These are phyloP conservation scores for Phenganax stokvisi DNA, from an alignment of 92 coral and sea anemone species.

Conservation along the genomic window DNA sequence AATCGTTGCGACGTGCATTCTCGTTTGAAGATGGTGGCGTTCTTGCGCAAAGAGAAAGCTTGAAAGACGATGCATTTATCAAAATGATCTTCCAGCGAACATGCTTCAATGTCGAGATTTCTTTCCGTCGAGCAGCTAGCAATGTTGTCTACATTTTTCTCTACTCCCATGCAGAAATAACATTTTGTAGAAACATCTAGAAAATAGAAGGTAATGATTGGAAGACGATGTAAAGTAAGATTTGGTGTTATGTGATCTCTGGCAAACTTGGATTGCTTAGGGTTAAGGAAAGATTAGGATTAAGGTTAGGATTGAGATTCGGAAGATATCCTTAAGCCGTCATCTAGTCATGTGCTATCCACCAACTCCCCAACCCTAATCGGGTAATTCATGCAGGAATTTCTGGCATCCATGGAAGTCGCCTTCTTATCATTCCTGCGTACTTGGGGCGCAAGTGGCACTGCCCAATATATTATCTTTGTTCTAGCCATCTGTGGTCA, in stretches of 20 bases:
- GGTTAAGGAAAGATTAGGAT: too few relatives aligned
- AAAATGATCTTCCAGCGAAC: conserved; percentile 17
- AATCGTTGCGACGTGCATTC: conserved; percentile 29
- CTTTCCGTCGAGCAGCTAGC: conserved; percentile 9
- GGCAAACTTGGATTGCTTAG: background rate
- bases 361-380: too few relatives aligned
- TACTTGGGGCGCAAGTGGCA: too few relatives aligned
- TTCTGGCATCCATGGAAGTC: background rate
- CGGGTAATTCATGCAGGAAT: background rate
- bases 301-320: too few relatives aligned
- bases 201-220: background rate
- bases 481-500: background rate
- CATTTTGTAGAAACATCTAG: conserved; percentile 20
- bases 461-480: background rate
- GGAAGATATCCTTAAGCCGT: too few relatives aligned
- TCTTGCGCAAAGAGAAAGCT: conserved; percentile 24
- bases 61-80: conserved; percentile 28
- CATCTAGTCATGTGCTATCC: too few relatives aligned
- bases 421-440: too few relatives aligned
- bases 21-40: conserved; percentile 30
- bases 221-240: background rate
- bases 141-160: conserved; percentile 2
- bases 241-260: background rate
- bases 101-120: conserved; percentile 2
- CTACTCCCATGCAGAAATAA: conserved; percentile 23